Conservation (phyloP, 2,113 vertebrate species). For the Lophius piscatorius region DNA sequence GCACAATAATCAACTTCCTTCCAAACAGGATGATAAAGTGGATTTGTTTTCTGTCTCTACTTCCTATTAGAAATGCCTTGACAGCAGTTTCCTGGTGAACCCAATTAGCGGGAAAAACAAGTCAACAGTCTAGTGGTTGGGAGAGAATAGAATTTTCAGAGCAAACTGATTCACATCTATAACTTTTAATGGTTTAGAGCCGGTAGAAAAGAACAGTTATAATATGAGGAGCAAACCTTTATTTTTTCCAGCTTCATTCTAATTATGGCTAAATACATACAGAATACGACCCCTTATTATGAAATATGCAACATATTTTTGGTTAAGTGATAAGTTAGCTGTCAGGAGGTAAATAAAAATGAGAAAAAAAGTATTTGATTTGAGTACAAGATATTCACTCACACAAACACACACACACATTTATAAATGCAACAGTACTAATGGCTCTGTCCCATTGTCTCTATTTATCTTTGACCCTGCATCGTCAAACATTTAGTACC, state of each 20-base stretch:
- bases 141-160: not conserved
- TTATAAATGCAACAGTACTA: constrained; percentile 20
- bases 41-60: constrained; percentile 45
- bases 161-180: not conserved
- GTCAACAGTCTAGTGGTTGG: not conserved
- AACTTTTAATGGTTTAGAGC: not conserved
- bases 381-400: not conserved
- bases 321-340: no score
- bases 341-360: no score
- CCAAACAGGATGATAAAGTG: constrained; percentile 37
- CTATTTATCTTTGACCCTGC: constrained; percentile 34
- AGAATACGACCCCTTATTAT: no score
- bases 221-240: no score
- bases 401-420: constrained; percentile 7
- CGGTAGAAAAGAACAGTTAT: not conserved
- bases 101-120: constrained; percentile 59
- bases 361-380: no score
- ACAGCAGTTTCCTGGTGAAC: constrained; percentile 53
- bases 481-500: constrained; percentile 53
- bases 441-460: constrained; percentile 42
- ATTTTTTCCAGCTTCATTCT: no score
- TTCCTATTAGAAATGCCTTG: constrained; percentile 58
- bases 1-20: constrained; percentile 54
- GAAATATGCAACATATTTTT: no score
- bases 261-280: no score